Base-by-base conservation (phyloP, 2,113 vertebrate species). In the Cyphomyrus plagiostoma region DNA sequence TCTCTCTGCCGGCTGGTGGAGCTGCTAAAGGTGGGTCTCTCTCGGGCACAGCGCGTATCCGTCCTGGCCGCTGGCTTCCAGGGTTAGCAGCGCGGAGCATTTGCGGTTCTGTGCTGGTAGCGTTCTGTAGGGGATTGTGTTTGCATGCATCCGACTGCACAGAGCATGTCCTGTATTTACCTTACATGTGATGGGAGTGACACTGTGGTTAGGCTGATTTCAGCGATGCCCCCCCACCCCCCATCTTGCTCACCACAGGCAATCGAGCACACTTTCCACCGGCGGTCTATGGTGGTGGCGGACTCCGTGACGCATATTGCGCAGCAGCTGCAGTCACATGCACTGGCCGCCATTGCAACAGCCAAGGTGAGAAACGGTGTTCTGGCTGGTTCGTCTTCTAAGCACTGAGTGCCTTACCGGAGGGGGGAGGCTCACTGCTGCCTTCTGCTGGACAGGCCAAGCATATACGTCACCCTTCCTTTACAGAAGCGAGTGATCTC, bases 401-500 rank as follows among this genome's bases (percentile, higher is more conserved):
- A 39, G 74, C 4, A n/a, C 50, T 26, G 53, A 39, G 4, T 52
- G 19, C 39, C 6, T 23, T 26, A 8, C 35, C 3, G 17, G 42
- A 48, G 9, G 9, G 13, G 70, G 9, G 13, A 42, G 21, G 15
- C 56, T 46, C 46, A 35, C 46, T 90, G 62, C 62, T 88, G 89
- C 70, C 62, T 5, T 49, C 70, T 80, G 83, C 80, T 26, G 45
- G 89, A 13, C 56, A 1, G 62, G 46, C 62, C 21, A 19, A 45
- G 35, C 35, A 7, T 21, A 7, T 83, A 49, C 3, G 2, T 19
- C 74, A 49, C 23, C 30, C 35, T 39, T 30, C 45, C 21, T 6
- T 48, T 87, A 6, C 94, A 99, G 98, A 99, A 99, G 97, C 97
- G 98, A 90, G 98, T 99, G 2, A 97, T 99, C 94, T 99, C 98